Conservation (phyloP, 2,113 vertebrate species). For the Pteronura brasiliensis region DNA sequence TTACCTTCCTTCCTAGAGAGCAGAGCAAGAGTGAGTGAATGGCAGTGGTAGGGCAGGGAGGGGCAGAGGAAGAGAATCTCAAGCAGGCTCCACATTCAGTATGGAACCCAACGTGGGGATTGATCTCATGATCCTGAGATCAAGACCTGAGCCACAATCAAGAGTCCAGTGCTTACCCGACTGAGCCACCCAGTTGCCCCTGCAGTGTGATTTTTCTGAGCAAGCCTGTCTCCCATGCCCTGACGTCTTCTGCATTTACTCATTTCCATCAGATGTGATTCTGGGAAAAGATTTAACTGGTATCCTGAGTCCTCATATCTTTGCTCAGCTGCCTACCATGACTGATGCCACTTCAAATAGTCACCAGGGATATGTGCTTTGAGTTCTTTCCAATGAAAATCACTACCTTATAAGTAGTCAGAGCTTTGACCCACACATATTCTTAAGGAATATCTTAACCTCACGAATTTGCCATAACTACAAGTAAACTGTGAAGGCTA, state of each 20-base stretch:
- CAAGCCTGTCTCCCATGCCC: background rate
- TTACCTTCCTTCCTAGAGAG: background rate
- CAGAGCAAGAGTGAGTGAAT: background rate
- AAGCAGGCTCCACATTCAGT: background rate
- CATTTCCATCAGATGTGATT: background rate
- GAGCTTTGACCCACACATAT: background rate
- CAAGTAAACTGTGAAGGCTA: background rate
- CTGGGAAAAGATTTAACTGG: background rate
- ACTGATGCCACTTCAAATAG: background rate
- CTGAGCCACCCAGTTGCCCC: background rate
- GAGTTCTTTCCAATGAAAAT: background rate
- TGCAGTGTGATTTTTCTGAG: background rate
- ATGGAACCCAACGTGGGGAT: background rate
- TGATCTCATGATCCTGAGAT: background rate
- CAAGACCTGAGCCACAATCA: background rate
- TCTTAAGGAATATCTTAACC: background rate
- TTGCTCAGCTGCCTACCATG: background rate
- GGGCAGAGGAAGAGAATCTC: background rate
- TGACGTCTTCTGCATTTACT: background rate
- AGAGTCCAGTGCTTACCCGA: background rate
- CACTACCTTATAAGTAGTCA: background rate
- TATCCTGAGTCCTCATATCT: background rate
- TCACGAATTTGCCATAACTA: background rate
- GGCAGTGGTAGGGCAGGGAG: background rate
- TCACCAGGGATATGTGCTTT: background rate